Conservation (phyloP, 2,113 vertebrate species). For the Thryonomys swinderianus region DNA sequence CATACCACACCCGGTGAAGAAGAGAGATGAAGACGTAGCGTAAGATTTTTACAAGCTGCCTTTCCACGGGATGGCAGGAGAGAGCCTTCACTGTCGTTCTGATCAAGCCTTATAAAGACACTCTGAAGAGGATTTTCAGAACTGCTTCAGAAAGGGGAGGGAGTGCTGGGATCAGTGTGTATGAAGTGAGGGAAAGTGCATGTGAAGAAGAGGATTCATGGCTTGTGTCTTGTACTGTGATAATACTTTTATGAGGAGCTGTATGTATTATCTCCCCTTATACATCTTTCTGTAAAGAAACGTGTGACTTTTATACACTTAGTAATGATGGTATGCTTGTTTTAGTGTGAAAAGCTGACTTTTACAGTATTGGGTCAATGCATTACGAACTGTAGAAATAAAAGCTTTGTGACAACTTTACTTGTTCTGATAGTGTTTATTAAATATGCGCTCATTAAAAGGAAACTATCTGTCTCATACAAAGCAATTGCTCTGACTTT, state of each 20-base stretch:
- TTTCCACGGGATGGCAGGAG: not conserved
- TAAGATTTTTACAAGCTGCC: not conserved
- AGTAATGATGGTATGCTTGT: not conserved
- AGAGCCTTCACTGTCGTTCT: not conserved
- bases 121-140: not conserved
- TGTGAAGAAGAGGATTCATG: not conserved
- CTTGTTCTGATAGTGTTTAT: constrained; percentile 56
- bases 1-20: not conserved
- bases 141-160: not conserved
- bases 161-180: not conserved
- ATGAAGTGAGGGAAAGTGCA: not conserved
- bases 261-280: not conserved
- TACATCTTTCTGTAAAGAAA: not conserved
- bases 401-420: constrained; percentile 9
- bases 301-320: not conserved
- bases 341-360: constrained; percentile 1
- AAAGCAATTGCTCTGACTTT: constrained; percentile 35
- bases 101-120: not conserved
- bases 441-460: constrained; percentile 40
- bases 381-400: constrained; percentile 53
- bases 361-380: not conserved
- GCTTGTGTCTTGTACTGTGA: not conserved
- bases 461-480: not conserved
- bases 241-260: not conserved
- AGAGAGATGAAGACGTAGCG: not conserved